Evolutionary conservation across 1,140 invertebrate genomes (phyloP), one percentile per base, ranked within the genome.

Genomic region (Oedothorax gibbosus): DNA sequence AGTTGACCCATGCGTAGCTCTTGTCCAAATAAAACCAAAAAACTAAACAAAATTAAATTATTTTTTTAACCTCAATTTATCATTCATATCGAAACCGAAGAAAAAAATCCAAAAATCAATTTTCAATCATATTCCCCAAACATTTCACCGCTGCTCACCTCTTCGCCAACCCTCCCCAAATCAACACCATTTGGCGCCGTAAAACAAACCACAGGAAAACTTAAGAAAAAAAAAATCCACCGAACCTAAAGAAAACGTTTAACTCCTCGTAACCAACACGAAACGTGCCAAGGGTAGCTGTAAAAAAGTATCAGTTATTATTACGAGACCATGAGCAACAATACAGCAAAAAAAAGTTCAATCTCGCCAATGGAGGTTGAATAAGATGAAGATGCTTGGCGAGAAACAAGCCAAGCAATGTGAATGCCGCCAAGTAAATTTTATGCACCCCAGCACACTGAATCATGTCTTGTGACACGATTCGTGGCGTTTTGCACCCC

Each of bases 301-400:
- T 54, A 82, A 82, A 82, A 82, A 82, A 82, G 80, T 82, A 82
- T 82, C 80, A 69, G 35, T 35, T 35, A 65, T 80, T 80, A 71
- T 80, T 80, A 80, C 78, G 78, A 80, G 64, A 73, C 68, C 11
- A 21, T 20, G 66, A 60, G 71, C 64, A 80, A 71, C 56, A 69
- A 80, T 21, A 80, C 35, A 56, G 14, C 50, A 62, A 21, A 64
- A 82, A 72, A 66, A 71, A 82, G 20, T 72, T 18, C 11, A 20
- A 62, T 7, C 18, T n/a, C 20, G 18, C 10, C n/a, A 5, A 66
- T 66, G 35, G 35, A 66, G 20, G 35, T 2, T 35, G 35, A 35
- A 35, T 35, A 35, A 35, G 35, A 35, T 35, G 35, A 35, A 35
- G 35, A 35, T 2, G 35, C 35, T 35, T 35, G 35, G 35, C 35